Evolutionary conservation across 1,140 invertebrate genomes (phyloP), one percentile per base, ranked within the genome.

Genomic region (Drosophila mauritiana): DNA sequence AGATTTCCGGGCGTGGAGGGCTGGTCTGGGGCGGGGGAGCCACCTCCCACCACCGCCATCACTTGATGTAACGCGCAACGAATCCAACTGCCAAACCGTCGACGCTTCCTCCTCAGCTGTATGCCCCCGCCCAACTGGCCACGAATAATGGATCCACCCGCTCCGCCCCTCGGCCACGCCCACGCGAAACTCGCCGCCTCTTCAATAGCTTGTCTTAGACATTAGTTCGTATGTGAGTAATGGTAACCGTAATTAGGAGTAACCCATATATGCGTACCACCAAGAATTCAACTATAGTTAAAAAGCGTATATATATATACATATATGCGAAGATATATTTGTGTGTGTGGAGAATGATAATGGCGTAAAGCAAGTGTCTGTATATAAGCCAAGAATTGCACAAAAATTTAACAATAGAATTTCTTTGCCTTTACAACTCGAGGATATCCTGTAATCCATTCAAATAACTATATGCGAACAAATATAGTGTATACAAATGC

Each of bases 81-180:
- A 86, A 86, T 82, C 82, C 79, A 89, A 89, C 84, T 89, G 84
- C 84, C 84, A 89, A 86, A 86, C 67, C 51, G 36, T 70, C 67
- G 36, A 76, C 53, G 84, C 83, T 86, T 83, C 84, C 83, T 49
- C 75, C 56, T 80, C 58, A 77, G 70, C 78, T 81, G 48, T 20
- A 63, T 37, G 34, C 40, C 48, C 45, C 59, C 34, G 37, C 31
- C 20, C 62, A 49, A 17, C 45, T 36, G 63, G 63, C 63, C 25
- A 34, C 27, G 10, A 31, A 36, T 43, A 3, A 17, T 10, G 1
- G 34, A 15, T 7, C 15, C 45, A 34, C 40, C 13, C 36, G 11
- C 31, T 69, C 45, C 40, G 63, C 42, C 40, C 52, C 40, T 39
- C 49, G 64, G 36, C 42, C 67, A 46, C 42, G 52, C 25, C 67